Evolutionary conservation across 2,113 vertebrate species (phyloP).

Genomic region (Scolopax mira): DNA sequence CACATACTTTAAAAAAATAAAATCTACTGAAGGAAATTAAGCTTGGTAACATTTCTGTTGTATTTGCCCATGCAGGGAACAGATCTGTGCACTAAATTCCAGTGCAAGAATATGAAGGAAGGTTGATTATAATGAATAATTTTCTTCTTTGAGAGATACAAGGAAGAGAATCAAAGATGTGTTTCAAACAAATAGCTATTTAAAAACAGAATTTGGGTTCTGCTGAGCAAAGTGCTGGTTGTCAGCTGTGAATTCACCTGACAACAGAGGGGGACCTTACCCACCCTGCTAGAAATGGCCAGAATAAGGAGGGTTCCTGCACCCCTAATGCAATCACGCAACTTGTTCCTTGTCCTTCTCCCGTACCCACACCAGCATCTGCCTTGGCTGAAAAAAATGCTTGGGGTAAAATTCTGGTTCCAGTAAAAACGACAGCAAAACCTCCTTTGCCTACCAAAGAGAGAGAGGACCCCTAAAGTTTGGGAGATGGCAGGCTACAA

Average conservation of each 20-base stretch:
- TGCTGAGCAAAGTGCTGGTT: neutral
- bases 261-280: neutral
- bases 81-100: neutral
- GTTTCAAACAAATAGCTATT: neutral
- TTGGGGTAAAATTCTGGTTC: neutral
- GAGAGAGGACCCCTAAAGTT: neutral
- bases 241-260: neutral
- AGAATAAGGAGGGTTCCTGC: neutral
- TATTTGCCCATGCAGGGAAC: conserved; percentile 1
- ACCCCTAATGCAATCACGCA: neutral
- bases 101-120: neutral
- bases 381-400: neutral
- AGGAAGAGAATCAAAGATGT: neutral
- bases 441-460: neutral
- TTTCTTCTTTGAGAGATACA: neutral
- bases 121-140: neutral
- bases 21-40: neutral
- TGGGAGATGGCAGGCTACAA: neutral
- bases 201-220: neutral
- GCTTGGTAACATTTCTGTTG: conserved; percentile 35
- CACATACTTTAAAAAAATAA: conserved; percentile 18
- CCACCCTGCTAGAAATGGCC: neutral
- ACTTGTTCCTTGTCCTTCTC: neutral
- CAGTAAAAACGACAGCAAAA: neutral
- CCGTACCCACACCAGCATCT: neutral